Evolutionary conservation across 2,888 invertebrate species (phyloP), one percentile per base, ranked within the genome.

Genomic region (Oscheius sp.): DNA sequence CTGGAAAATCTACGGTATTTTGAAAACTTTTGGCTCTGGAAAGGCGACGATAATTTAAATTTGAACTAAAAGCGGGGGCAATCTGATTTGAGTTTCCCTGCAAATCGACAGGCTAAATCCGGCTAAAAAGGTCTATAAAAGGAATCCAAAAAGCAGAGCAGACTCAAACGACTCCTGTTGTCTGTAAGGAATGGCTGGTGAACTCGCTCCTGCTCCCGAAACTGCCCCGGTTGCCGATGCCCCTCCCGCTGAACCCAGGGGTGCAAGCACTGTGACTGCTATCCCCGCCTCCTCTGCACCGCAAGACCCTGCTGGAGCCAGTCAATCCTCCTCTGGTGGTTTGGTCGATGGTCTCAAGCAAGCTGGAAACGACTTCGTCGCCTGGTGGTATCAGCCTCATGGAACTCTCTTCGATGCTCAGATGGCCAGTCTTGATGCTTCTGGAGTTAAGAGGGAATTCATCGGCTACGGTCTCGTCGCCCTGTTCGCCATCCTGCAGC

Each of bases 1-100:
- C 78, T 79, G 63, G 31, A 72, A 69, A 6, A 23, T 3, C 8
- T 1, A 20, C 6, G 3, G 15, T 42, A 8, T 27, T 8, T 39
- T 20, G 2, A 12, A 23, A 1, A 12, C 42, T 42, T 3, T 12
- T n/a, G n/a, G n/a, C n/a, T n/a, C n/a, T n/a, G n/a, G n/a, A n/a
- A n/a, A n/a, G n/a, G n/a, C n/a, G n/a, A n/a, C n/a, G n/a, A n/a
- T n/a, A n/a, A n/a, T n/a, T n/a, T n/a, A n/a, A n/a, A n/a, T n/a
- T n/a, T n/a, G n/a, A n/a, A n/a, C n/a, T n/a, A n/a, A n/a, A n/a
- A n/a, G n/a, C n/a, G n/a, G n/a, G n/a, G n/a, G n/a, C n/a, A n/a
- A n/a, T n/a, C n/a, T n/a, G n/a, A n/a, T n/a, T n/a, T n/a, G n/a
- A n/a, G n/a, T n/a, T n/a, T n/a, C n/a, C n/a, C n/a, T n/a, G n/a